Base-by-base conservation (phyloP, 2,113 vertebrate species). In the Vireo altiloquus region DNA sequence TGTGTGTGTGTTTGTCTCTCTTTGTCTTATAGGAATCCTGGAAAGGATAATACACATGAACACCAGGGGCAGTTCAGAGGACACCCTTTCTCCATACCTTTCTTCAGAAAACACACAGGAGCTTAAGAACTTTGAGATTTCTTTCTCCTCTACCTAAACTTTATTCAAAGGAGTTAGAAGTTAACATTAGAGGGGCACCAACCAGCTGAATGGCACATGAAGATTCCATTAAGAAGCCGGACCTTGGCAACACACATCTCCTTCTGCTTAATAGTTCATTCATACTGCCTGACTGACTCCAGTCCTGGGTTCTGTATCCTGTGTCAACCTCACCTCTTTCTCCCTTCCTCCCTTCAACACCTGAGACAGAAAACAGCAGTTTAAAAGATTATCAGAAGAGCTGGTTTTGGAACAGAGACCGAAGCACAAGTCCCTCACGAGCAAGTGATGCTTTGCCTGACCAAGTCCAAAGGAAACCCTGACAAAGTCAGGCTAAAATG, bases 221-320 rank as follows among this genome's bases (percentile, higher is more conserved):
- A 57, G 28, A 82, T 17, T 64, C 11, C 27, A 60, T 56, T 86
- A 75, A 56, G 66, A 60, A 82, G 17, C 10, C 49, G 83, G 53
- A 35, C 12, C 10, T 13, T 53, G 19, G 37, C 56, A 30, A 35
- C 17, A 53, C 14, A 35, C 9, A 89, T 12, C 50, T 80, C 14
- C 9, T 0, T 50, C 64, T 92, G 30, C n/a, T 30, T 60, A 35
- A 49, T 3, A 39, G 21, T 4, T 37, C 13, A 5, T 6, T 23
- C 6, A 24, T 52, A 14, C 71, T 85, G 23, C 24, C 27, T 64
- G 39, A 31, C 3, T 44, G 6, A 4, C 44, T 74, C 30, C 35
- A 75, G 35, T 71, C 6, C 7, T 3, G 2, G 4, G 2, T 30
- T 49, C 17, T 40, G 4, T 1, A 25, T 11, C 37, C 24, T n/a